Evolutionary conservation across 2,113 vertebrate species (phyloP).

Genomic region (Rhinopithecus roxellana): DNA sequence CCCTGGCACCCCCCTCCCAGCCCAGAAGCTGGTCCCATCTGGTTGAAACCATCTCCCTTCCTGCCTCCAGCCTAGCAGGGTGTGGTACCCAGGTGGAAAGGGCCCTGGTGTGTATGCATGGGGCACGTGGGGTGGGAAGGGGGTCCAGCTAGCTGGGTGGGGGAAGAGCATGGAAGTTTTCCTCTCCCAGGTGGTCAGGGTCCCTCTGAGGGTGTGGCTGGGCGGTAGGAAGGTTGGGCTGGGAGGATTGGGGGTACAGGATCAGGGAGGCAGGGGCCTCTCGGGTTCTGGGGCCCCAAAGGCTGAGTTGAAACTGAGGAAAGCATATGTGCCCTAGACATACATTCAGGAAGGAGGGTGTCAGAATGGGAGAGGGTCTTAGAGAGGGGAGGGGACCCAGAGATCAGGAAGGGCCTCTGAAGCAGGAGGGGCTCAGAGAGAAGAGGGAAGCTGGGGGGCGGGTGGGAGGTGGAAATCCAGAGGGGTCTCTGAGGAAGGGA

Average conservation of each 20-base stretch:
- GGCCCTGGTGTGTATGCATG: background rate
- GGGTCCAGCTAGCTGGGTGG: background rate
- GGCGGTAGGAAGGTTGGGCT: background rate
- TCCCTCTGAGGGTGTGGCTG: background rate
- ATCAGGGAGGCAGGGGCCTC: background rate
- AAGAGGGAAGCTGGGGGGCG: background rate
- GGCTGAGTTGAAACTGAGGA: background rate
- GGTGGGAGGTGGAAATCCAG: too few relatives aligned
- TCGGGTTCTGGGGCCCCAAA: background rate
- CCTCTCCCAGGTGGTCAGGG: background rate
- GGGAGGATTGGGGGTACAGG: background rate
- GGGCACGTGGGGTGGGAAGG: background rate
- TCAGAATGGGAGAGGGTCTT: too few relatives aligned
- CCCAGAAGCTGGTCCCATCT: conserved; percentile 56
- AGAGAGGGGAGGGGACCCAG: conserved; percentile 31
- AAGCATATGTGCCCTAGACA: background rate
- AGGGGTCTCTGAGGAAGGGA: too few relatives aligned
- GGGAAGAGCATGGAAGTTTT: background rate
- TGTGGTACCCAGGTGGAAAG: conserved; percentile 58
- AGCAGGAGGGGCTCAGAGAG: conserved; percentile 8
- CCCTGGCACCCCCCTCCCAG: background rate
- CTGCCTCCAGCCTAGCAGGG: conserved; percentile 14
- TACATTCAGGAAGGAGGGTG: background rate
- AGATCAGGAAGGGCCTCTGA: background rate
- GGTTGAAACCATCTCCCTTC: conserved; percentile 49